Conservation (phyloP, 1,140 invertebrate genomes). For the Dinothrombium tinctorium region DNA sequence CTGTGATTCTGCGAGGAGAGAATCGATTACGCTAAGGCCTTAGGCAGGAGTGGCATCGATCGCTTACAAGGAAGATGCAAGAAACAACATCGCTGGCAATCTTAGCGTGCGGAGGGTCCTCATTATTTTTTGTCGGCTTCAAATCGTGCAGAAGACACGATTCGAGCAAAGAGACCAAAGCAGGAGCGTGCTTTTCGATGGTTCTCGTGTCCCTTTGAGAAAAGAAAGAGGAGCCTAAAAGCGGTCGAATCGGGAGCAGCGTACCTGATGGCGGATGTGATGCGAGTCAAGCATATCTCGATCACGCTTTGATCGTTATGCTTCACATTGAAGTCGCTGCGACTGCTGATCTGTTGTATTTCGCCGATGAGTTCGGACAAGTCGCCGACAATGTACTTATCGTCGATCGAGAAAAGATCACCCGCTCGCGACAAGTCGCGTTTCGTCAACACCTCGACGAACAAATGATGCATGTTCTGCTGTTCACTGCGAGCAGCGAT, state of each 20-base stretch:
- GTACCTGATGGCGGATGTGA: slow-evolving; percentile 55
- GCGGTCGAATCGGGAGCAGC: background rate
- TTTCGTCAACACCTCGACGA: slow-evolving; percentile 57
- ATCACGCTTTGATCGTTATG: slow-evolving; percentile 79
- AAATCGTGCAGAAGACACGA: slow-evolving; percentile 67
- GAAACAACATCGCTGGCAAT: slow-evolving; percentile 80
- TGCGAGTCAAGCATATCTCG: slow-evolving; percentile 67
- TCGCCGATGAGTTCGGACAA: slow-evolving; percentile 49
- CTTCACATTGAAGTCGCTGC: slow-evolving; percentile 51
- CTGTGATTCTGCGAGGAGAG: slow-evolving; percentile 42
- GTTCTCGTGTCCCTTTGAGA: slow-evolving; percentile 49
- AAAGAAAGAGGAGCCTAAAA: slow-evolving; percentile 4
- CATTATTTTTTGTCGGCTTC: slow-evolving; percentile 44
- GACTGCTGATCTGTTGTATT: slow-evolving; percentile 51
- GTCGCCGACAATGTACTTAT: slow-evolving; percentile 59
- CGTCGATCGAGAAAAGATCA: slow-evolving; percentile 63
- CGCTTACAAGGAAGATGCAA: slow-evolving; percentile 64
- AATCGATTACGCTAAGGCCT: background rate
- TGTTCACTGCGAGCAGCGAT: too few relatives aligned
- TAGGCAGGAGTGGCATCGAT: background rate
- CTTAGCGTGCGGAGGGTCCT: slow-evolving; percentile 80
- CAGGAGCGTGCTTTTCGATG: slow-evolving; percentile 55
- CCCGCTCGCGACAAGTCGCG: slow-evolving; percentile 64
- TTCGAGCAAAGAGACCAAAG: slow-evolving; percentile 55
- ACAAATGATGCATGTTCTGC: slow-evolving; percentile 56